A percentile compares a stretch with the other conserved stretches of the same genome.
Evolutionary conservation across 2,113 vertebrate species (phyloP).

Genomic region (Aythya baeri): DNA sequence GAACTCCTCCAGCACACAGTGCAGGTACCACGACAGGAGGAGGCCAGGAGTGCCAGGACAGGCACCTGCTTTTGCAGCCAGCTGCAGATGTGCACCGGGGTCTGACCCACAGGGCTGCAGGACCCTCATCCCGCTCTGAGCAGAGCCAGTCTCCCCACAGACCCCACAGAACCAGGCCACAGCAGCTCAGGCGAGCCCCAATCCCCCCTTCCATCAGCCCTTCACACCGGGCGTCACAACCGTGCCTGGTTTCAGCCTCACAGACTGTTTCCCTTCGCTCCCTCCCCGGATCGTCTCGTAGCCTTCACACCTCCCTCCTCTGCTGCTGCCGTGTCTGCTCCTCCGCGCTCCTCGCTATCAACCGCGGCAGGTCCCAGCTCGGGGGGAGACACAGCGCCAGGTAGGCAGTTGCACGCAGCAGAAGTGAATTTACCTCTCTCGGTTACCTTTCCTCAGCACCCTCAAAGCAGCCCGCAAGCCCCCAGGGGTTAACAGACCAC

Average conservation of each 20-base stretch:
- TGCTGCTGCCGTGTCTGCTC: background rate
- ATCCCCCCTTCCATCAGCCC: background rate
- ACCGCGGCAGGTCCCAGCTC: background rate
- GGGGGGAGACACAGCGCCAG: background rate
- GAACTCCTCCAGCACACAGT: background rate
- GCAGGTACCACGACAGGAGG: background rate
- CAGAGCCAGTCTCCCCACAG: background rate
- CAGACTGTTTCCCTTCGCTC: conserved; percentile 31
- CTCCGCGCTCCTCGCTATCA: rapidly evolving
- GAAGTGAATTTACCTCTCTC: background rate
- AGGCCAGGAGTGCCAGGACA: too few relatives aligned
- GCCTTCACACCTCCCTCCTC: conserved; percentile 51
- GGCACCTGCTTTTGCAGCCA: background rate
- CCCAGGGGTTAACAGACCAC: background rate
- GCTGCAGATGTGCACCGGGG: background rate
- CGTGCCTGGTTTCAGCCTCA: background rate
- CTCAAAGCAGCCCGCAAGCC: background rate
- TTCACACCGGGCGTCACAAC: background rate
- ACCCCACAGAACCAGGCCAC: background rate
- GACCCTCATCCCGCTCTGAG: background rate
- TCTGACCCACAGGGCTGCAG: background rate
- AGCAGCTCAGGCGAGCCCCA: background rate
- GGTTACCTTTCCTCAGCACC: background rate
- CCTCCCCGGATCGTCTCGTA: background rate
- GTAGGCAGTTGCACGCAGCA: background rate